Evolutionary conservation across 2,888 invertebrate species (phyloP).

Genomic region (Rhamnusium bicolor): DNA sequence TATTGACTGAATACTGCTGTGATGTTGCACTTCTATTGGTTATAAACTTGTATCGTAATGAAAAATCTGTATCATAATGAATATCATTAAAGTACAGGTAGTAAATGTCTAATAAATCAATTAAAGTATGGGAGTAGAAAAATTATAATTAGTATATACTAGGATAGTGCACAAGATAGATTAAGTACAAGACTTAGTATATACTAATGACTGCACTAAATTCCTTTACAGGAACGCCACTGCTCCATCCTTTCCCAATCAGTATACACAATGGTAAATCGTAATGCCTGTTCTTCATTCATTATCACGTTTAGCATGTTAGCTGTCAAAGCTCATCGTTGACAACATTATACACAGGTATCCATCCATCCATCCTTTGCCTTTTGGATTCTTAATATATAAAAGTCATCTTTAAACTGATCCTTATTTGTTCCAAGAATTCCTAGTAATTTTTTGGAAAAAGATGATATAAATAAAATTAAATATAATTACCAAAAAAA

Average conservation of each 20-base stretch:
- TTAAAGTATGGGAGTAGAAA: no score
- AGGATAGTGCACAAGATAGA: no score
- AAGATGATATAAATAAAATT: not conserved
- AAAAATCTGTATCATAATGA: no score
- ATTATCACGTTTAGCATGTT: constrained; percentile 62
- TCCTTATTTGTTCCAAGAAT: constrained; percentile 16
- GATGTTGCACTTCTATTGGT: no score
- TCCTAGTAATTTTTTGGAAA: not conserved
- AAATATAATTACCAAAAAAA: no score
- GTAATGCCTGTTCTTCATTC: constrained; percentile 63
- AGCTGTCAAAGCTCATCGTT: constrained; percentile 45
- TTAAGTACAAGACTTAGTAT: no score
- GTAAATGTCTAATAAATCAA: no score
- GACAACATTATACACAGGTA: constrained; percentile 31
- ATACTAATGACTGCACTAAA: not conserved
- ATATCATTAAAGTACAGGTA: no score
- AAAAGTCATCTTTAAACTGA: constrained; percentile 26
- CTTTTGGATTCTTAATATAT: constrained; percentile 17
- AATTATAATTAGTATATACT: no score
- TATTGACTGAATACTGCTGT: no score
- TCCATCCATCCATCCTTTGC: constrained; percentile 27
- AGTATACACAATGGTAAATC: constrained; percentile 44
- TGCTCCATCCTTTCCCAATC: constrained; percentile 39
- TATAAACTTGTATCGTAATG: no score
- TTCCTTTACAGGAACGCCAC: constrained; percentile 29